phyloP scores from a whole-genome alignment of 2,888 invertebrate species.

The Globia sparganii region DNA sequence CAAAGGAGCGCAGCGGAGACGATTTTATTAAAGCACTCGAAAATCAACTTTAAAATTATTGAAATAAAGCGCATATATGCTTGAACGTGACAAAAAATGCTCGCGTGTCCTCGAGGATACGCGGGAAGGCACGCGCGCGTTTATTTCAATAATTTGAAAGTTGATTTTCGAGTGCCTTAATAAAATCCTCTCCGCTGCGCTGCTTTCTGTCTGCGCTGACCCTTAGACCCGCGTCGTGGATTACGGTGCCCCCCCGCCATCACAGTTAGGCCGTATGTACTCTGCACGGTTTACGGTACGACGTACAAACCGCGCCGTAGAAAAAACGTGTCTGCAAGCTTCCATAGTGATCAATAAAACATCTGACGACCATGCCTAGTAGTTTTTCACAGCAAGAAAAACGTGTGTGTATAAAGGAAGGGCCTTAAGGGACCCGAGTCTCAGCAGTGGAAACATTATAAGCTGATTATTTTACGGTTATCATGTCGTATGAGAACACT shows the following conservation, averaged over 20 bases:
- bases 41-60: no score
- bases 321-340: neutral
- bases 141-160: no score
- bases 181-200: no score
- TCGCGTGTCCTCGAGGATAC: no score
- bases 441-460: neutral
- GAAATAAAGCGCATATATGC: no score
- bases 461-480: neutral
- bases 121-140: no score
- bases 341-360: neutral
- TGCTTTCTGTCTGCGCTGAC: no score
- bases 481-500: neutral
- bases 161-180: no score
- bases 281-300: neutral
- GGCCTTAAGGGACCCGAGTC: neutral
- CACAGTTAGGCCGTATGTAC: neutral
- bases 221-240: neutral
- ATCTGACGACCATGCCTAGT: neutral
- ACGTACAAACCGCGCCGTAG: neutral
- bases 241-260: neutral
- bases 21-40: no score
- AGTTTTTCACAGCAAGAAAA: neutral
- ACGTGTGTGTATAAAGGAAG: neutral
- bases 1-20: no score
- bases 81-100: no score